Base-by-base conservation (phyloP, 2,888 invertebrate species). In the Drosophila seclusa region DNA sequence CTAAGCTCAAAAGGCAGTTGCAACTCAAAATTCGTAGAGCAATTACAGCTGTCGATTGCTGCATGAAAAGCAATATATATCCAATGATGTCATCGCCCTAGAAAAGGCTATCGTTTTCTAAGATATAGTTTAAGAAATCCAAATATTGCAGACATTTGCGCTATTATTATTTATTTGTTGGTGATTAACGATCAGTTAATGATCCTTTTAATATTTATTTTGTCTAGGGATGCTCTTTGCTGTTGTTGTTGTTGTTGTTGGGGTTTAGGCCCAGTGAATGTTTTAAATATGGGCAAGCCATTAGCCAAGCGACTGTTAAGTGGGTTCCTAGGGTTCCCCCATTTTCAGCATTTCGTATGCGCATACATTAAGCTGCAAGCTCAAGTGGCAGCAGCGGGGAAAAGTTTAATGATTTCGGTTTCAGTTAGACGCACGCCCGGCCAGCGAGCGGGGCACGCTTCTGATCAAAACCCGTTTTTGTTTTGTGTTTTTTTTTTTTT, bases 331-430 rank as follows among this genome's bases (percentile, higher is more conserved):
- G 78, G 74, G 69, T 77, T 82, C 78, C 78, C 80, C 80, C 73
- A 54, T 32, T 59, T 60, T 48, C 13, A 40, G 49, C 36, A 57
- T 66, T 76, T 49, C 16, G 45, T 65, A 78, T 76, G 81, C 81
- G 66, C 77, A 78, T 78, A 76, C 68, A 80, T 78, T 80, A 78
- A 80, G 60, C 42, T 65, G 45, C 80, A 78, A 80, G 60, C 58
- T 65, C 53, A 66, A 66, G 67, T 75, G 66, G 63, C 58, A 68
- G 60, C 54, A 83, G 74, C n/a, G 79, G 87, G 84, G 68, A 82
- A 85, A 85, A 84, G 80, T 82, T 72, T 69, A 84, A 78, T 87
- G 80, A 87, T 85, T 85, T 85, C 85, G 50, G 62, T 85, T 85
- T 85, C 89, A 87, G 78, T 85, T 75, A 82, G 87, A 85, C 77